phyloP scores from a whole-genome alignment of 1,140 invertebrate species.

The Armadillidium nasatum region DNA sequence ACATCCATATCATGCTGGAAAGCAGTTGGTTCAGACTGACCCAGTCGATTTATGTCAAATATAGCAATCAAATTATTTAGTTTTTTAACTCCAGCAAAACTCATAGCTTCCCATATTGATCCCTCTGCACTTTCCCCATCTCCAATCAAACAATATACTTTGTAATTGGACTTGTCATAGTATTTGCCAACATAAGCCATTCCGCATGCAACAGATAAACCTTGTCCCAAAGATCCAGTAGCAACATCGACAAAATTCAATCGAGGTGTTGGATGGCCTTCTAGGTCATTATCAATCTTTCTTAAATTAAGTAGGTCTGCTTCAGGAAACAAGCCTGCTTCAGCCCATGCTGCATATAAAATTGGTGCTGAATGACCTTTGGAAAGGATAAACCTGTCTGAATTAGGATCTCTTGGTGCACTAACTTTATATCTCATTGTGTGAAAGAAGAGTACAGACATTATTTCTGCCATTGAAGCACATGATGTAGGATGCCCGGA shows the following conservation, averaged over 20 bases:
- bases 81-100: constrained; percentile 91
- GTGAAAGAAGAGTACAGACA: constrained; percentile 97
- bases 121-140: constrained; percentile 99
- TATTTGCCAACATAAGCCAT: constrained; percentile 99
- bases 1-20: constrained; percentile 87
- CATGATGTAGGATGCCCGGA: constrained; percentile 95
- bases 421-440: constrained; percentile 90
- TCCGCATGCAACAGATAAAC: constrained; percentile 87
- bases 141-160: constrained; percentile 91
- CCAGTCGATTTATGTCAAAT: constrained; percentile 94
- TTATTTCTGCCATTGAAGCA: constrained; percentile 94
- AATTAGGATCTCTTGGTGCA: constrained; percentile 75
- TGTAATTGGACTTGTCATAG: constrained; percentile 85
- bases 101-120: constrained; percentile 95
- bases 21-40: constrained; percentile 90
- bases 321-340: constrained; percentile 84
- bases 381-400: constrained; percentile 93
- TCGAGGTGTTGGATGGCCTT: too few species aligned
- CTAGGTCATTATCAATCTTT: too few species aligned
- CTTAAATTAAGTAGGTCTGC: constrained; percentile 64
- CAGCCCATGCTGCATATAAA: constrained; percentile 97
- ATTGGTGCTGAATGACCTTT: constrained; percentile 99
- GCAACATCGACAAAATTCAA: constrained; percentile 65
- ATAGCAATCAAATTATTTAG: constrained; percentile 95
- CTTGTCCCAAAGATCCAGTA: constrained; percentile 96